A percentile compares a stretch with the other conserved stretches of the same genome.
Evolutionary conservation across 2,113 vertebrate species (phyloP).

Genomic region (Brienomyrus longianalis): DNA sequence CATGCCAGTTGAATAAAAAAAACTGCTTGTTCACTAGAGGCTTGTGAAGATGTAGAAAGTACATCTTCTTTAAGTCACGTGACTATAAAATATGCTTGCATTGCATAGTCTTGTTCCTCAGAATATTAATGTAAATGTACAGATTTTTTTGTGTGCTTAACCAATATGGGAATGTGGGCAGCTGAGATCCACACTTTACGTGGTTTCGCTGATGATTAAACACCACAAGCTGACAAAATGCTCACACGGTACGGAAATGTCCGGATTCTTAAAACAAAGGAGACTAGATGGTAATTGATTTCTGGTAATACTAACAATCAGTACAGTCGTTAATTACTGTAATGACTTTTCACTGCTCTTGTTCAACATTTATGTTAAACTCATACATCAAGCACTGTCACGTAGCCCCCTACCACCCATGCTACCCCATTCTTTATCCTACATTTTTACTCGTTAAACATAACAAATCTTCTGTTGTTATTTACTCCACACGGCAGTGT

Average conservation of each 20-base stretch:
- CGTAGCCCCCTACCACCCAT: constrained; percentile 52
- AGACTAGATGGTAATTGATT: constrained; percentile 55
- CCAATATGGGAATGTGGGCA: background rate
- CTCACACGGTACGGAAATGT: background rate
- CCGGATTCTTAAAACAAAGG: background rate
- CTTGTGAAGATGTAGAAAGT: background rate
- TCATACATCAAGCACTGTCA: constrained; percentile 57
- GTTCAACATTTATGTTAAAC: constrained; percentile 60
- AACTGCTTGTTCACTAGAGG: background rate
- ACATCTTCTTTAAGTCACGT: background rate
- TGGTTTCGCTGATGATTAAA: background rate
- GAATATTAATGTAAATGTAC: background rate
- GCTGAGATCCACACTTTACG: background rate
- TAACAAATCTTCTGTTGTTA: constrained; percentile 29
- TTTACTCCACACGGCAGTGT: constrained; percentile 29
- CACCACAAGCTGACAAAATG: background rate
- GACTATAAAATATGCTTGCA: background rate
- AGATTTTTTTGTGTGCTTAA: background rate
- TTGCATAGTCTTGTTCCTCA: background rate
- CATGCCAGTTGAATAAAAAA: background rate
- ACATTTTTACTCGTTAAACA: constrained; percentile 50
- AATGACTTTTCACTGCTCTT: constrained; percentile 65
- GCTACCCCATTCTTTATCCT: constrained; percentile 45
- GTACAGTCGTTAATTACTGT: constrained; percentile 64
- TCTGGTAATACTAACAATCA: constrained; percentile 49